Conservation (phyloP, 2,113 vertebrate genomes). For the Chaenogobius annularis region DNA sequence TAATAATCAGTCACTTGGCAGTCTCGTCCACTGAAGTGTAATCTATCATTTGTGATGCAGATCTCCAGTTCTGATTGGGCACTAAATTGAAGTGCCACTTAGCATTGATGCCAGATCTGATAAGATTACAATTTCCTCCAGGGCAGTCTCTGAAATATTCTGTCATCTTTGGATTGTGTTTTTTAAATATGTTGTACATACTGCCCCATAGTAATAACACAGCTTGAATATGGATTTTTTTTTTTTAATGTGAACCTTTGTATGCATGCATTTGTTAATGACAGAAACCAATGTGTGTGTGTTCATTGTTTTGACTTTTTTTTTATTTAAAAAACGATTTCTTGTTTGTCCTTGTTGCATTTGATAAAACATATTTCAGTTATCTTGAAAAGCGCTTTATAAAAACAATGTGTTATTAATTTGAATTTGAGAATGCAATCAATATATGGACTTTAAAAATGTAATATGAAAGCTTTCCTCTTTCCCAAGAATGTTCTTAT, state of each 20-base stretch:
- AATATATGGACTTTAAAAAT: not conserved
- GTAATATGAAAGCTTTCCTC: too few relatives aligned
- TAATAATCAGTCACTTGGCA: not conserved
- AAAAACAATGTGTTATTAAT: too few relatives aligned
- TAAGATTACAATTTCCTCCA: not conserved
- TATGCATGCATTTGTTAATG: not conserved
- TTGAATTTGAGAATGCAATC: not conserved
- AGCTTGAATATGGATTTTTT: not conserved
- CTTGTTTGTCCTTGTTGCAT: too few relatives aligned
- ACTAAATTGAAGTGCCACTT: slow-evolving; percentile 21
- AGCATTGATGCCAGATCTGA: not conserved
- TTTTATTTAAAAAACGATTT: too few relatives aligned
- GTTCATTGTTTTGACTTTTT: too few relatives aligned
- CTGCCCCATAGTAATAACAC: not conserved
- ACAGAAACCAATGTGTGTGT: not conserved
- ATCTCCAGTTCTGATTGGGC: not conserved
- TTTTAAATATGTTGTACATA: not conserved
- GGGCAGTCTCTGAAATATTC: not conserved
- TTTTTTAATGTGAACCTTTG: not conserved
- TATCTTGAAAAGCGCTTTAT: too few relatives aligned
- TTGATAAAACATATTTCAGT: too few relatives aligned
- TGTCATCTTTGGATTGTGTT: not conserved
- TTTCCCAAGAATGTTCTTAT: too few relatives aligned
- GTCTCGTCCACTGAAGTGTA: not conserved
- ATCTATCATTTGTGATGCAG: slow-evolving; percentile 10